Evolutionary conservation across 2,113 vertebrate genomes (phyloP).

Genomic region (Microcebus griseorufus): DNA sequence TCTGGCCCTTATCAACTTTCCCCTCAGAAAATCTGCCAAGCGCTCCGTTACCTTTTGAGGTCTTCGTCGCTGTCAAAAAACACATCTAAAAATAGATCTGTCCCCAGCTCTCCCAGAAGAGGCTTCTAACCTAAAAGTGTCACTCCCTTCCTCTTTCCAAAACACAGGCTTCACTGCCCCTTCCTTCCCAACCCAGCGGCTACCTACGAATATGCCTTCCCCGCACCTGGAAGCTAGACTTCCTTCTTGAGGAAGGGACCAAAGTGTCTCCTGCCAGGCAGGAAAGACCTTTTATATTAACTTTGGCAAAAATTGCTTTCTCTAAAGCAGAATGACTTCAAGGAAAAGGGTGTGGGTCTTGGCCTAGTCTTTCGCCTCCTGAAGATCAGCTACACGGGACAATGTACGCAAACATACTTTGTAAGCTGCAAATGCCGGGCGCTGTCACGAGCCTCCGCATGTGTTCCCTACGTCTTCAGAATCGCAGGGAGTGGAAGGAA

Average conservation of each 20-base stretch:
- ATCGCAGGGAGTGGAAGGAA: background rate
- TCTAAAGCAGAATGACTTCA: background rate
- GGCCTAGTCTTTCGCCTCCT: background rate
- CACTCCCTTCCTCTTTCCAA: slow-evolving; percentile 23
- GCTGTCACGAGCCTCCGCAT: background rate
- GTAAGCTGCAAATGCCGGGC: background rate
- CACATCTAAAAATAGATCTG: slow-evolving; percentile 49
- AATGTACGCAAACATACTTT: background rate
- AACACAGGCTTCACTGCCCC: slow-evolving; percentile 29
- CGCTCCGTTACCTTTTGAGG: slow-evolving; percentile 47
- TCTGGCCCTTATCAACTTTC: background rate
- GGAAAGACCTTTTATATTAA: background rate
- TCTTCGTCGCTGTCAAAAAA: slow-evolving; percentile 36
- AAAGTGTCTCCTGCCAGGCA: background rate
- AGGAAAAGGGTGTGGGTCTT: background rate
- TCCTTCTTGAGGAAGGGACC: background rate
- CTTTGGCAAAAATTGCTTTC: background rate
- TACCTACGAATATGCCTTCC: background rate
- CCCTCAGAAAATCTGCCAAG: slow-evolving; percentile 42
- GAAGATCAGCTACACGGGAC: background rate
- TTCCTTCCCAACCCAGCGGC: background rate
- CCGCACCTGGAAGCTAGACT: background rate
- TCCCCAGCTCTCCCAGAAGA: slow-evolving; percentile 43
- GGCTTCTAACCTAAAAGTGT: slow-evolving; percentile 52
- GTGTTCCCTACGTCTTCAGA: slow-evolving; percentile 24